Base-by-base conservation (phyloP, 2,113 vertebrate species). In the Laticauda colubrina region DNA sequence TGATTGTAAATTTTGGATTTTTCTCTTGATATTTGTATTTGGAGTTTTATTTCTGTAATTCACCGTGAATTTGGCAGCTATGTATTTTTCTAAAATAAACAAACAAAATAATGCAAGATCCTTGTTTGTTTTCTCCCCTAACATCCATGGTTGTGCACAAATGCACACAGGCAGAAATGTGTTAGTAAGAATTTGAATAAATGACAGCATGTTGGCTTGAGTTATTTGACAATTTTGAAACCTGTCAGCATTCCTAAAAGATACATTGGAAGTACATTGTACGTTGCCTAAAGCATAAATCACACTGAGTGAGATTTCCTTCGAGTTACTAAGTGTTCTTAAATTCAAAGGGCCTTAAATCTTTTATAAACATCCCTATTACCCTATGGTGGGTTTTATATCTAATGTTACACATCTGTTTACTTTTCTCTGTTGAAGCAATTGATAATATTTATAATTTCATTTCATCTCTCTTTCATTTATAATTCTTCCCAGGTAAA, bases 181-280 rank as follows among this genome's bases (percentile, higher is more conserved):
- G 51, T 23, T 54, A 29, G 24, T 39, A 11, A 91, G 23, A 18
- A 69, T 54, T 69, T 88, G 48, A 88, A 85, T 39, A 2, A 0
- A 88, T 51, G 85, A 54, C 53, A 92, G 90, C 56, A 85, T 89
- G 91, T 92, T 89, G 34, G 43, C 64, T 10, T 94, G 90, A 51
- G 85, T 86, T 92, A 92, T 64, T 91, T 88, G 89, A 53, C 59
- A 59, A 91, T 92, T 90, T 93, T 64, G 91, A 59, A 75, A 92
- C 4, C 11, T 53, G 1, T 26, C 15, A 93, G 94, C 51, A 94
- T 90, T 53, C 57, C 55, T 75, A 51, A 64, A 55, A 85, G 89
- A 90, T 20, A 89, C 54, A 59, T 34, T 54, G 93, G 91, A 89
- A 86, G 18, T 39, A 51, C 15, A 3, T 9, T 56, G 87, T n/a